These are phyloP conservation scores for Indicator indicator DNA, from an alignment of 2,113 vertebrate species.

Conservation along the genomic window DNA sequence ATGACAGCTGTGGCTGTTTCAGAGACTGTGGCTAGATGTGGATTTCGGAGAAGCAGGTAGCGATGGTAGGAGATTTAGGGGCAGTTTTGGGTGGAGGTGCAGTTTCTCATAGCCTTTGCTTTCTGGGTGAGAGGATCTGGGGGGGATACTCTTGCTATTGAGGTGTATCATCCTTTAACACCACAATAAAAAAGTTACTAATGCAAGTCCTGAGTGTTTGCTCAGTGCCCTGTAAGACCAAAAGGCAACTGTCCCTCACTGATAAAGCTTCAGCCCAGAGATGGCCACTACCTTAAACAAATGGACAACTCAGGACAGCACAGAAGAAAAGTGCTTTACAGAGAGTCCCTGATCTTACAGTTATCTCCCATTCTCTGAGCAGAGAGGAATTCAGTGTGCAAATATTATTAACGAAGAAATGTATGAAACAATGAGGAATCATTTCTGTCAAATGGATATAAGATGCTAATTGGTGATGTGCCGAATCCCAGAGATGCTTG, in stretches of 20 bases:
- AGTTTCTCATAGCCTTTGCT: background rate
- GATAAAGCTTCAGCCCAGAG: background rate
- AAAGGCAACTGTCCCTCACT: background rate
- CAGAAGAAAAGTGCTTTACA: background rate
- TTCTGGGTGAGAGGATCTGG: background rate
- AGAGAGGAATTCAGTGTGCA: conserved; percentile 50
- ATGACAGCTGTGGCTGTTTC: background rate
- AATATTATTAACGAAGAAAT: conserved; percentile 69
- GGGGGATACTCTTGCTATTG: accelerated
- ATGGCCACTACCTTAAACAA: background rate
- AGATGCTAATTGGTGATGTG: conserved; percentile 81
- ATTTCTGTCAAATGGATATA: conserved; percentile 78
- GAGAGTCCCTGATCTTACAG: background rate
- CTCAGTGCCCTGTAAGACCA: background rate
- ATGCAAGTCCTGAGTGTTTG: background rate
- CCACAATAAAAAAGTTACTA: background rate
- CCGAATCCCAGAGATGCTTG: conserved; percentile 84
- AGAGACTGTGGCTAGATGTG: background rate
- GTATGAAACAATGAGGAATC: conserved; percentile 66
- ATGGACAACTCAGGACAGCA: background rate
- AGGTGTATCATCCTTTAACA: background rate
- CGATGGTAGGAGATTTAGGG: accelerated
- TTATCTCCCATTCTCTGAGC: background rate
- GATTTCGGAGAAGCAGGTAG: background rate
- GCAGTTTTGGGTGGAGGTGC: background rate